phyloP scores from a whole-genome alignment of 2,888 invertebrate species.

The Tiliacea citrago region DNA sequence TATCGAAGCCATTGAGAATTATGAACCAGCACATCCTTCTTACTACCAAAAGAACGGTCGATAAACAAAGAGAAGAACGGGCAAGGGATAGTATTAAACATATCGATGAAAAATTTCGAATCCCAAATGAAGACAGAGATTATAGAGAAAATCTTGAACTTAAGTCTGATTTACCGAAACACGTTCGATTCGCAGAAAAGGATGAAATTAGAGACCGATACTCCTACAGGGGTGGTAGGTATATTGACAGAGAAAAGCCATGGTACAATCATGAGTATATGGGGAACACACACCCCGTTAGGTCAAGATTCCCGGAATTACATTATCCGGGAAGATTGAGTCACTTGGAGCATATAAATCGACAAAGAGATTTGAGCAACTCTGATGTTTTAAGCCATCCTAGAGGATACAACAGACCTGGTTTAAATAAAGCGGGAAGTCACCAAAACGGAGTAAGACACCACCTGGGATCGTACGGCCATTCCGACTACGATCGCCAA shows the following conservation, averaged over 20 bases:
- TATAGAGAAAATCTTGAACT: slow-evolving; percentile 20
- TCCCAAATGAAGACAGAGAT: slow-evolving; percentile 20
- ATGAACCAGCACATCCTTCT: slow-evolving; percentile 81
- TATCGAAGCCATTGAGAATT: slow-evolving; percentile 71
- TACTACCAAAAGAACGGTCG: slow-evolving; percentile 65
- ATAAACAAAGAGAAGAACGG: slow-evolving; percentile 27
- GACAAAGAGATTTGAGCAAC: slow-evolving; percentile 14
- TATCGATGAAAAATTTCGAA: slow-evolving; percentile 27
- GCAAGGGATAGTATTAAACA: slow-evolving; percentile 37
- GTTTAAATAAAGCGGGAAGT: slow-evolving; percentile 3
- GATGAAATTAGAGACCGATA: slow-evolving; percentile 35
- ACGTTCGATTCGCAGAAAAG: slow-evolving; percentile 24
- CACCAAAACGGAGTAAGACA: slow-evolving; percentile 8
- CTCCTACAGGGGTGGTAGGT: slow-evolving; percentile 5
- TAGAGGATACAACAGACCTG: slow-evolving; percentile 14
- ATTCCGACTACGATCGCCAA: slow-evolving; percentile 35
- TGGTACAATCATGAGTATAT: slow-evolving; percentile 25
- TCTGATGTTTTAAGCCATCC: slow-evolving; percentile 16
- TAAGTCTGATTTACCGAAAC: slow-evolving; percentile 36
- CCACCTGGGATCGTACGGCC: slow-evolving; percentile 13
- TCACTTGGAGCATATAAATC: slow-evolving; percentile 20
- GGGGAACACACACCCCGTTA: neutral
- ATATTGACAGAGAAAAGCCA: slow-evolving; percentile 35
- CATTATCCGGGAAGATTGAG: slow-evolving; percentile 31
- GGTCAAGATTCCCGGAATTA: slow-evolving; percentile 27